These are phyloP conservation scores for Heliconius nattereri DNA, from an alignment of 1,140 invertebrate genomes.

Conservation along the genomic window DNA sequence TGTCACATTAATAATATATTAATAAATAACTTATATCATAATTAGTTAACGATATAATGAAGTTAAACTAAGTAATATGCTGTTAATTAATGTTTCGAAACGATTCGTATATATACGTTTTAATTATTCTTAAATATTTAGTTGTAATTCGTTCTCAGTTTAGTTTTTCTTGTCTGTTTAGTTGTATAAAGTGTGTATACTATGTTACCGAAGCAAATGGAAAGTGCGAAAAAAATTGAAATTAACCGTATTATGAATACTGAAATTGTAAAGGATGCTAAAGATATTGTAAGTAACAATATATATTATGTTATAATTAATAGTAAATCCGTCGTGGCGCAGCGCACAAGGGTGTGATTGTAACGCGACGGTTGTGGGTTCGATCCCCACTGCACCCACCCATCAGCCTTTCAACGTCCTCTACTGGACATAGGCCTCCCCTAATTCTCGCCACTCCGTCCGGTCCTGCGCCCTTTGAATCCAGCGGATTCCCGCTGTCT, in stretches of 20 bases:
- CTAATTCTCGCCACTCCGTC: too few relatives aligned
- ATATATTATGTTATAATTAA: background rate
- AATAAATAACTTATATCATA: constrained; percentile 38
- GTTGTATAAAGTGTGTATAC: constrained; percentile 24
- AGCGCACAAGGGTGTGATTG: too few relatives aligned
- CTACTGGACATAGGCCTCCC: too few relatives aligned
- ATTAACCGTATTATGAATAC: background rate
- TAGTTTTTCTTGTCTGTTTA: background rate
- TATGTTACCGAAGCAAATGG: constrained; percentile 20
- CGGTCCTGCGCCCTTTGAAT: too few relatives aligned
- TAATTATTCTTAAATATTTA: constrained; percentile 38
- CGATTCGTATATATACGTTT: constrained; percentile 48
- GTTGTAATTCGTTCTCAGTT: background rate
- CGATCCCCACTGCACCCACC: too few relatives aligned
- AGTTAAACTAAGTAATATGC: constrained; percentile 44
- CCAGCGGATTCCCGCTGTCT: too few relatives aligned
- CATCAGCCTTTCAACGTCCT: too few relatives aligned
- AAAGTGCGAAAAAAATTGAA: constrained; percentile 1
- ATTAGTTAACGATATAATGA: constrained; percentile 41
- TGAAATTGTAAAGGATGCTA: background rate
- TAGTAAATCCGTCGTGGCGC: too few relatives aligned
- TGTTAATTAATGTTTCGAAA: constrained; percentile 54
- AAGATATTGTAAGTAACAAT: constrained; percentile 19
- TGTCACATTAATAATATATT: constrained; percentile 30
- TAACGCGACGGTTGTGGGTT: too few relatives aligned